These are phyloP conservation scores for Apotomis turbidana DNA, from an alignment of 2,888 invertebrate genomes.

Conservation along the genomic window DNA sequence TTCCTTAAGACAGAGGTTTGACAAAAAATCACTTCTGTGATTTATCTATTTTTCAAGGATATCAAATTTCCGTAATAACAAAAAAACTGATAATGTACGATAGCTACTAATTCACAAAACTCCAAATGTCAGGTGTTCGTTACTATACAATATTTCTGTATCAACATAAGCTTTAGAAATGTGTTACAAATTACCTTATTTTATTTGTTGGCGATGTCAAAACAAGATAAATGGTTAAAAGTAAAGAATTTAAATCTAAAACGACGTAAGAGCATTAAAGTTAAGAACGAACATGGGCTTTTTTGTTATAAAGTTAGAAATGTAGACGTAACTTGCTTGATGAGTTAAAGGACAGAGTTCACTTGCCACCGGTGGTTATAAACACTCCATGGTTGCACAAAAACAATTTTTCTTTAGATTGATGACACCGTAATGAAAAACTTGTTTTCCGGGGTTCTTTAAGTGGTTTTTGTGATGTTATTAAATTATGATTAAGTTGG, in stretches of 20 bases:
- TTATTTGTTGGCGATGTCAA: conserved; percentile 7
- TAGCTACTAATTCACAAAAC: conserved; percentile 12
- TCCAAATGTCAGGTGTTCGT: not conserved
- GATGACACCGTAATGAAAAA: conserved; percentile 16
- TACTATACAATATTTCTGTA: not conserved
- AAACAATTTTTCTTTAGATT: conserved; percentile 15
- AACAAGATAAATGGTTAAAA: conserved; percentile 17
- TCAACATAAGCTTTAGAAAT: not conserved
- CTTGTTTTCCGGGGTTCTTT: conserved; percentile 20
- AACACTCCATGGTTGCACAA: not conserved
- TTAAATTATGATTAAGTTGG: conserved; percentile 6
- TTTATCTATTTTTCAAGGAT: not conserved
- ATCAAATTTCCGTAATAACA: not conserved
- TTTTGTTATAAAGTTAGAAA: not conserved
- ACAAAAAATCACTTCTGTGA: no score
- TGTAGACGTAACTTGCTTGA: conserved; percentile 14
- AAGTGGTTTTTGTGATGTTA: not conserved
- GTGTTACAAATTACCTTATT: conserved; percentile 4
- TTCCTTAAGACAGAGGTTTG: no score
- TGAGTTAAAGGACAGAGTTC: conserved; percentile 30
- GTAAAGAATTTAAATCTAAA: not conserved
- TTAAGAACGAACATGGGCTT: not conserved
- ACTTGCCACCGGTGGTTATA: conserved; percentile 1
- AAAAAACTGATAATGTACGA: conserved; percentile 2
- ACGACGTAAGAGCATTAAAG: not conserved